These are phyloP conservation scores for Archips xylosteana DNA, from an alignment of 2,888 invertebrate genomes.

Conservation along the genomic window DNA sequence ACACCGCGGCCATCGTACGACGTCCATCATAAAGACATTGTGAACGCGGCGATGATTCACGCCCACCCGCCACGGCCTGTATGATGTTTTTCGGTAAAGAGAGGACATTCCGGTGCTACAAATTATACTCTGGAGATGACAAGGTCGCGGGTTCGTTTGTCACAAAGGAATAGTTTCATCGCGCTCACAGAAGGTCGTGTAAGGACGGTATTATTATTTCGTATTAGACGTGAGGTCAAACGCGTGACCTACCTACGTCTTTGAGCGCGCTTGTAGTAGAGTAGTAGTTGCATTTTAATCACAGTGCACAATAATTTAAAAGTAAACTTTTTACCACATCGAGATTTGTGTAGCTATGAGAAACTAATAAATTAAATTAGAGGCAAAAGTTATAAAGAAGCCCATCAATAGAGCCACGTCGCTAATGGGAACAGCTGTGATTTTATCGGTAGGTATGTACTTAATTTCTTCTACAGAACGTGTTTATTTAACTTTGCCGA, in stretches of 20 bases:
- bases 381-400: not conserved
- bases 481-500: slow-evolving; percentile 23
- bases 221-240: slow-evolving; percentile 6
- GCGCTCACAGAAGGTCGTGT: slow-evolving; percentile 23
- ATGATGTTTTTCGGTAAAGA: slow-evolving; percentile 33
- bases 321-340: not conserved
- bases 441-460: not conserved
- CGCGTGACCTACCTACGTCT: slow-evolving; percentile 4
- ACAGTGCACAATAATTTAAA: not conserved
- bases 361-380: not conserved
- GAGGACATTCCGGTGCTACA: slow-evolving; percentile 26
- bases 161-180: slow-evolving; percentile 36
- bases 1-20: slow-evolving; percentile 49
- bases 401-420: not conserved
- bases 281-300: not conserved
- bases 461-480: not conserved
- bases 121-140: slow-evolving; percentile 33
- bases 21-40: slow-evolving; percentile 49
- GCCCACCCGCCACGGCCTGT: slow-evolving; percentile 33
- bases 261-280: not conserved
- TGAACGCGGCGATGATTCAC: slow-evolving; percentile 39
- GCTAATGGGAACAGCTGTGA: slow-evolving; percentile 9
- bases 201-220: slow-evolving; percentile 12
- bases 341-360: not conserved
- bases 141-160: slow-evolving; percentile 16